Conservation (phyloP, 2,113 vertebrate species). For the Cricetomys ansorgei region DNA sequence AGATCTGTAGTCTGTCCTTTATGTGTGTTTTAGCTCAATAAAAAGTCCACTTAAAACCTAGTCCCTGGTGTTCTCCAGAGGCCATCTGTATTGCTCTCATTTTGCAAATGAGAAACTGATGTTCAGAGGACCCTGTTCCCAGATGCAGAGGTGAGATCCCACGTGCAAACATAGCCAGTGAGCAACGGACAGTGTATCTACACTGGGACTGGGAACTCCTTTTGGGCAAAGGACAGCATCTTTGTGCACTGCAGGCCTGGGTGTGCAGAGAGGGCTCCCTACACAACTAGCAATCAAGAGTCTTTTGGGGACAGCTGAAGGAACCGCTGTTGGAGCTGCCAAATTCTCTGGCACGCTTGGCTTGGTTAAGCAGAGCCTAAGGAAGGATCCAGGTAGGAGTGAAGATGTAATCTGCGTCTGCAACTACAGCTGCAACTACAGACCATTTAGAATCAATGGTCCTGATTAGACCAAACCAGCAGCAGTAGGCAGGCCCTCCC, state of each 20-base stretch:
- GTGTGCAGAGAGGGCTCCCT: not conserved
- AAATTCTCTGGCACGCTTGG: not conserved
- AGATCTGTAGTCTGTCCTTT: not conserved
- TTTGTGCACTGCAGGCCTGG: not conserved
- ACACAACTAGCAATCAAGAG: too few species aligned
- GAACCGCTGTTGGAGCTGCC: not conserved
- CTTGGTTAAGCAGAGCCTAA: not conserved
- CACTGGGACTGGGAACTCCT: not conserved
- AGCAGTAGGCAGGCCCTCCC: not conserved
- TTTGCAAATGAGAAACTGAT: not conserved
- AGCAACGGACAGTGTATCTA: rapidly evolving
- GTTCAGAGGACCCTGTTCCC: not conserved
- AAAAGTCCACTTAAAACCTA: not conserved
- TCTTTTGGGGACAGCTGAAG: not conserved
- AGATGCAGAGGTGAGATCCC: too few species aligned
- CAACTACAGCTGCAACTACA: not conserved
- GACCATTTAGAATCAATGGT: not conserved
- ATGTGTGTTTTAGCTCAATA: not conserved
- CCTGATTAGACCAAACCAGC: not conserved
- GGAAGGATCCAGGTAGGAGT: not conserved
- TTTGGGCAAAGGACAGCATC: not conserved
- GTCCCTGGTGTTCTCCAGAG: not conserved
- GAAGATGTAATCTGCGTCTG: not conserved
- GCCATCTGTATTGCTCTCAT: not conserved
- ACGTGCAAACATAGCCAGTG: not conserved